These are phyloP conservation scores for Eupithecia tripunctaria DNA, from an alignment of 2,888 invertebrate genomes.

Conservation along the genomic window DNA sequence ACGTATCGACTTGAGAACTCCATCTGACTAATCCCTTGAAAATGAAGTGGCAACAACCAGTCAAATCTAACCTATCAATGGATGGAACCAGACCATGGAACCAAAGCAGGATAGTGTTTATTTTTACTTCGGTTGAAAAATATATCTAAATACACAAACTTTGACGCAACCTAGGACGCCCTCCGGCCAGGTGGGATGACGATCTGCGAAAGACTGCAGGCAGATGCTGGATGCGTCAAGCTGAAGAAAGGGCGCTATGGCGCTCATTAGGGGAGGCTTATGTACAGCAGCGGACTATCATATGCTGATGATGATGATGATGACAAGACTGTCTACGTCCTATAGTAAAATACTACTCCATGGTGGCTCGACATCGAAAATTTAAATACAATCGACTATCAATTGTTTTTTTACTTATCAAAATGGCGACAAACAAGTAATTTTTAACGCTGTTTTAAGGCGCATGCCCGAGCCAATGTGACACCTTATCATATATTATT, in stretches of 20 bases:
- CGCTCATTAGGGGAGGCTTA: no score
- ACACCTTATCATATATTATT: no score
- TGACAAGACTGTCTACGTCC: conserved; percentile 10
- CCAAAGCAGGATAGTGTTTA: background rate
- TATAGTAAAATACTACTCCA: background rate
- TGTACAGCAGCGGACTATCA: no score
- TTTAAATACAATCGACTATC: conserved; percentile 55
- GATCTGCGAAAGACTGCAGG: no score
- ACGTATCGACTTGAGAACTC: no score
- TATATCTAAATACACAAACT: background rate
- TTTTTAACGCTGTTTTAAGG: background rate
- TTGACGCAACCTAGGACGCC: no score
- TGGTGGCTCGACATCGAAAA: conserved; percentile 31
- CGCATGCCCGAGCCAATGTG: no score
- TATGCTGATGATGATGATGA: no score
- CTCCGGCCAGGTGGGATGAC: no score
- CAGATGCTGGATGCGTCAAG: no score
- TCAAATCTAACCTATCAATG: background rate
- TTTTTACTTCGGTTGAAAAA: background rate
- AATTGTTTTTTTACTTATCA: conserved; percentile 2
- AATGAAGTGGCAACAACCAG: background rate
- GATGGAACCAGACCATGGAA: background rate
- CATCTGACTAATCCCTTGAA: background rate
- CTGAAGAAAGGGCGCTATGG: no score
- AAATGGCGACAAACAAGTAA: conserved; percentile 4